Evolutionary conservation across 2,888 invertebrate species (phyloP).

Genomic region (Sclerodermus sp.): DNA sequence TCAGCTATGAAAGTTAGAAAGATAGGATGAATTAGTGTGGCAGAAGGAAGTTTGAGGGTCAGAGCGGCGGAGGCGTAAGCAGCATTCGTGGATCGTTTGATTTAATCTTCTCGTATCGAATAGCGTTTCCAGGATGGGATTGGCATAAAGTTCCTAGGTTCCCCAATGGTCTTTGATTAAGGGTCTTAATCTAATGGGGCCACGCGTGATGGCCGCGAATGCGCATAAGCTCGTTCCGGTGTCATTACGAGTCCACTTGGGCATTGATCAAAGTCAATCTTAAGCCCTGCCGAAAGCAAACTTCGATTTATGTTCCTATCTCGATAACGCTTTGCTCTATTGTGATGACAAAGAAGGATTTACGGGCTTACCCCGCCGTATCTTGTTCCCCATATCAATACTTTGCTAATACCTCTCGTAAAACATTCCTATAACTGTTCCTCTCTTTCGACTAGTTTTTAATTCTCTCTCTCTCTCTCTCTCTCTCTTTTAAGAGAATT

Average conservation of each 20-base stretch:
- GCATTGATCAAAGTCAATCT: background rate
- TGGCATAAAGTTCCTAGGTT: constrained; percentile 3
- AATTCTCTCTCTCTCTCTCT: too few species aligned
- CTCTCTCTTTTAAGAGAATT: too few species aligned
- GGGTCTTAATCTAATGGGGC: constrained; percentile 8
- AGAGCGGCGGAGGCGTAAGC: background rate
- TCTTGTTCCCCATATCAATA: too few species aligned
- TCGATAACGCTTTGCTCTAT: too few species aligned
- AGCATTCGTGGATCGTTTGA: constrained; percentile 7
- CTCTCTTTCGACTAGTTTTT: too few species aligned
- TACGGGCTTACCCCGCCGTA: too few species aligned
- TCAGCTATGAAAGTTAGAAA: too few species aligned
- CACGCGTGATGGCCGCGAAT: constrained; percentile 1
- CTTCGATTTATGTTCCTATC: too few species aligned
- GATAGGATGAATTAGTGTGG: too few species aligned
- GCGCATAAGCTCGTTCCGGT: constrained; percentile 11
- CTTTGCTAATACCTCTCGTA: too few species aligned
- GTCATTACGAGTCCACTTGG: constrained; percentile 3
- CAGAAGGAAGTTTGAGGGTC: background rate
- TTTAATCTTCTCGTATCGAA: constrained; percentile 16
- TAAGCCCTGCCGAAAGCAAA: background rate
- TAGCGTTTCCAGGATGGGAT: constrained; percentile 6
- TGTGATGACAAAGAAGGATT: too few species aligned
- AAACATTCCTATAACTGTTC: too few species aligned
- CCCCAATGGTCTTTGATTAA: constrained; percentile 8